A percentile compares a stretch with the other conserved stretches of the same genome.
These are phyloP conservation scores for Colistium nudipinnis DNA, from an alignment of 2,113 vertebrate genomes.

Conservation along the genomic window DNA sequence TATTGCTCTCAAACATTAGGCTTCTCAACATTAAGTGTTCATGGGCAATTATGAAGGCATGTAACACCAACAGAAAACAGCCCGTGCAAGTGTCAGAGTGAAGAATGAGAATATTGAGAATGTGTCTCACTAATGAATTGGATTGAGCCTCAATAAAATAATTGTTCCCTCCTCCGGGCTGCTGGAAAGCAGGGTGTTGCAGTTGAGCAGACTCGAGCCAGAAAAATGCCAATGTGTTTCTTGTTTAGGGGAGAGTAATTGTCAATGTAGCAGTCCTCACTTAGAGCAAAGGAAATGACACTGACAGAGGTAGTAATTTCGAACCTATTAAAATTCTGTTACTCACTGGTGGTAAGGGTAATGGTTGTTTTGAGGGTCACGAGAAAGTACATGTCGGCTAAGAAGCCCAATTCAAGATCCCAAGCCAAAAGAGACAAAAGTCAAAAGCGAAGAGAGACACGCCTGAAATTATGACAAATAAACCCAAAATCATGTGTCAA, in stretches of 20 bases:
- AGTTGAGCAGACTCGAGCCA: slow-evolving; percentile 23
- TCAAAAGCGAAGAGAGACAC: too few relatives aligned
- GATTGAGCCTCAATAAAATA: slow-evolving; percentile 62
- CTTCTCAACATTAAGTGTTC: slow-evolving; percentile 22
- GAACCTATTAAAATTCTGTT: neutral
- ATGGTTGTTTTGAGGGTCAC: neutral
- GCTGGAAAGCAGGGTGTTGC: slow-evolving; percentile 47
- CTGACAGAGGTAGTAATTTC: slow-evolving; percentile 7
- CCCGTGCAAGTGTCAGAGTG: slow-evolving; percentile 41
- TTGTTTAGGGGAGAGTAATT: slow-evolving; percentile 33
- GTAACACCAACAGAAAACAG: slow-evolving; percentile 50
- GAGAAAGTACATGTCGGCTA: neutral
- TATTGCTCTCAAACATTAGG: slow-evolving; percentile 15
- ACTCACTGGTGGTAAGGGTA: neutral
- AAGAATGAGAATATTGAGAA: slow-evolving; percentile 58
- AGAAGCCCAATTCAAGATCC: neutral
- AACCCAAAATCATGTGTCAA: neutral
- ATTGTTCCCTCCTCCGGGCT: slow-evolving; percentile 43
- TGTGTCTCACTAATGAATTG: slow-evolving; percentile 57
- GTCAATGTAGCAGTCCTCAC: slow-evolving; percentile 2
- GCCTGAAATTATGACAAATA: too few relatives aligned
- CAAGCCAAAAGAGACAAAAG: neutral
- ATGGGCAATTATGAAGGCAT: slow-evolving; percentile 16
- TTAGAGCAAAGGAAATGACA: neutral
- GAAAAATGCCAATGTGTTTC: slow-evolving; percentile 48